These are phyloP conservation scores for Solenopsis invicta DNA, from an alignment of 1,140 invertebrate genomes.

Conservation along the genomic window DNA sequence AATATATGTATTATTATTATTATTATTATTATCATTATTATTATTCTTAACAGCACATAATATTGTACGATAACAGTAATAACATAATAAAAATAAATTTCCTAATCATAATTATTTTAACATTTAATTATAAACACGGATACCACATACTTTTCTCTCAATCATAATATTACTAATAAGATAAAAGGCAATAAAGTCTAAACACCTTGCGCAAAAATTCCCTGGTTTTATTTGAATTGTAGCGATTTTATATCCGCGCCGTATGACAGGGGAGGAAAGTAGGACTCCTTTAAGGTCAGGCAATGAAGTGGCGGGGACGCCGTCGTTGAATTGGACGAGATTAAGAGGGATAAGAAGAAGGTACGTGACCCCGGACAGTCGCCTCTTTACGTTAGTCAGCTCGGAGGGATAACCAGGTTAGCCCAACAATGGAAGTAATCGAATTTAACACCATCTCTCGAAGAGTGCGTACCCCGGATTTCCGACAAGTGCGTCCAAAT, in stretches of 20 bases:
- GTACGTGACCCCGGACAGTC: constrained; percentile 82
- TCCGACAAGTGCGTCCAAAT: constrained; percentile 77
- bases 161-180: neutral
- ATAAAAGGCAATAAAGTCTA: neutral
- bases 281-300: constrained; percentile 33
- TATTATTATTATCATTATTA: too few relatives aligned
- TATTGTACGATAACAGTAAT: too few relatives aligned
- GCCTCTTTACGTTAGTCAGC: constrained; percentile 81
- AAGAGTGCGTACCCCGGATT: constrained; percentile 76
- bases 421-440: constrained; percentile 86
- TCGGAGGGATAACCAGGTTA: constrained; percentile 84
- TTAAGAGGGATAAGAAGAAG: constrained; percentile 83
- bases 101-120: too few relatives aligned
- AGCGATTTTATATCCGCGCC: constrained; percentile 20
- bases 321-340: constrained; percentile 79
- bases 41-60: too few relatives aligned
- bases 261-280: constrained; percentile 6
- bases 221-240: neutral
- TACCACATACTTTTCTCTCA: neutral
- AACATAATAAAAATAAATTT: too few relatives aligned
- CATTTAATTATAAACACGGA: too few relatives aligned
- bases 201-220: neutral
- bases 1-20: too few relatives aligned
- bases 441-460: constrained; percentile 85
- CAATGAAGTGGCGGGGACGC: constrained; percentile 50